phyloP scores from a whole-genome alignment of 2,888 invertebrate species.

The Acrobasis repandana region DNA sequence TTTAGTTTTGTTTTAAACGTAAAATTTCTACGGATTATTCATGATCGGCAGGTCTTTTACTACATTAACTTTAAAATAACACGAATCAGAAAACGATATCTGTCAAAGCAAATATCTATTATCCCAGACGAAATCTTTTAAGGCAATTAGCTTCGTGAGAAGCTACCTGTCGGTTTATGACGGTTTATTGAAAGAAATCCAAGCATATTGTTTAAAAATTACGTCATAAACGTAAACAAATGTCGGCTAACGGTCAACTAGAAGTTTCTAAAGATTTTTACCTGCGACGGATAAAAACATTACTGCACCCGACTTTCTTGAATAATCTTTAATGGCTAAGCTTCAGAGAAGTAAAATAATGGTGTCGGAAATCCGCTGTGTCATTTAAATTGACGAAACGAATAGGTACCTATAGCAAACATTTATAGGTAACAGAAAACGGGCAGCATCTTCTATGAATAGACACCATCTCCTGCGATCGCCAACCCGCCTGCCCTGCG shows the following conservation, averaged over 20 bases:
- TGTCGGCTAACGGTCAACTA: slow-evolving; percentile 5
- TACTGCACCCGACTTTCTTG: background rate
- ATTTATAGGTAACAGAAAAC: too few species aligned
- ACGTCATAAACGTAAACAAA: slow-evolving; percentile 18
- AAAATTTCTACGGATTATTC: background rate
- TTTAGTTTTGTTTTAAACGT: too few species aligned
- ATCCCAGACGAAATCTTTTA: background rate
- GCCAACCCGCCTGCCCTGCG: too few species aligned
- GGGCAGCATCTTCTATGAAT: too few species aligned
- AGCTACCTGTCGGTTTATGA: slow-evolving; percentile 15
- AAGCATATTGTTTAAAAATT: slow-evolving; percentile 2
- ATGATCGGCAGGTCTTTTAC: background rate
- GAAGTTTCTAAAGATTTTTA: background rate
- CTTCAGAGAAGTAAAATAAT: slow-evolving; percentile 1
- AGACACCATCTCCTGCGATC: too few species aligned
- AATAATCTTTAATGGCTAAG: background rate
- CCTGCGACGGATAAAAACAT: background rate
- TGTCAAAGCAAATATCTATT: background rate
- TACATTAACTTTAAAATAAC: background rate
- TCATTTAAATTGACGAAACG: background rate
- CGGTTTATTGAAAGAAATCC: slow-evolving; percentile 13
- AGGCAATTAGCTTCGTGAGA: slow-evolving; percentile 7
- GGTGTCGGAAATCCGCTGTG: slow-evolving; percentile 2
- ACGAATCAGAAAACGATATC: background rate
- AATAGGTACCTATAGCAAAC: too few species aligned